phyloP scores from a whole-genome alignment of 2,113 vertebrate genomes.

The Chinchilla lanigera region DNA sequence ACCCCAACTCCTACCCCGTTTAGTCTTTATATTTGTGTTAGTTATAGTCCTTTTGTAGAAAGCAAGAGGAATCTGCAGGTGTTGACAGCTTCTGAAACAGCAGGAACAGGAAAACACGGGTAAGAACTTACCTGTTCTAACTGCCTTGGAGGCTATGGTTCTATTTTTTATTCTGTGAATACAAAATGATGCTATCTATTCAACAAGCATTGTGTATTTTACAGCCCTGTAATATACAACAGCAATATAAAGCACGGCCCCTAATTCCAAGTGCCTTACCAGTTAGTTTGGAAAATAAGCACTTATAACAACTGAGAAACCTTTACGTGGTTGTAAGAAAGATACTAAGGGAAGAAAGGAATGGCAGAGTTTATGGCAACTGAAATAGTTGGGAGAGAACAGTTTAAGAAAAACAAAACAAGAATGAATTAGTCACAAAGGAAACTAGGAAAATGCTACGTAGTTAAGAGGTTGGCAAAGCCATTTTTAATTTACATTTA shows the following conservation, averaged over 20 bases:
- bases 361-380: neutral
- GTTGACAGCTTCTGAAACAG: constrained; percentile 3
- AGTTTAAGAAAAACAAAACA: constrained; percentile 46
- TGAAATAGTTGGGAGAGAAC: neutral
- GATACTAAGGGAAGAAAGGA: constrained; percentile 23
- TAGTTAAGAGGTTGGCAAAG: neutral
- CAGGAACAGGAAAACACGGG: neutral
- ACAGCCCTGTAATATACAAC: constrained; percentile 17
- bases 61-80: neutral
- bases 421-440: neutral
- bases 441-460: constrained; percentile 37
- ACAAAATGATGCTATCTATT: constrained; percentile 2
- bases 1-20: neutral
- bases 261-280: constrained; percentile 9
- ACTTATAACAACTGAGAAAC: constrained; percentile 7
- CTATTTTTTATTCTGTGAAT: constrained; percentile 40
- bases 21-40: neutral
- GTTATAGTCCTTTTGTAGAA: neutral
- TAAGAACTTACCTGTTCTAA: constrained; percentile 39
- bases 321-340: neutral
- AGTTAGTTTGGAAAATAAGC: constrained; percentile 13
- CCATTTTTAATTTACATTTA: constrained; percentile 17
- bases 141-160: neutral
- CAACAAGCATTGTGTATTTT: neutral
- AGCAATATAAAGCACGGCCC: neutral